A percentile compares a stretch with the other conserved stretches of the same genome.
phyloP scores from a whole-genome alignment of 2,113 vertebrate species.

The Tichodroma muraria region DNA sequence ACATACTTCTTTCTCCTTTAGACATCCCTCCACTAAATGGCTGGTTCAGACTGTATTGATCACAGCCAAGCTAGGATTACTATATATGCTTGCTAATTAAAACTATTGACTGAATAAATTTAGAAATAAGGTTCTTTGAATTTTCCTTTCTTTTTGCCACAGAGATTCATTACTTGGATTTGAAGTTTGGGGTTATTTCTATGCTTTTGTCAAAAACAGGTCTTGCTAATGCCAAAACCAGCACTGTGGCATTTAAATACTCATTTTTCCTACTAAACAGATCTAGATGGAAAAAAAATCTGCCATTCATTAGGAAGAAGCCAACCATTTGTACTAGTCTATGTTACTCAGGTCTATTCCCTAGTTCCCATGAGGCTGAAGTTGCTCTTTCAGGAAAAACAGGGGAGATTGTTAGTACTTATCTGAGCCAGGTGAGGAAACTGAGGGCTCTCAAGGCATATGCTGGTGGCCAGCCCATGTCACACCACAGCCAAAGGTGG shows the following conservation, averaged over 20 bases:
- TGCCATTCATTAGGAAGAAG: background rate
- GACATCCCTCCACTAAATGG: background rate
- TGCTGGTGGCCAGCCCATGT: background rate
- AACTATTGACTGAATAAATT: background rate
- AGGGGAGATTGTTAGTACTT: background rate
- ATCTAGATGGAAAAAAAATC: background rate
- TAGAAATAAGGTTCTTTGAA: background rate
- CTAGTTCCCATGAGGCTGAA: background rate
- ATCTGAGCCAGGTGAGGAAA: background rate
- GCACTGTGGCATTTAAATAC: background rate
- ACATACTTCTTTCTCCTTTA: background rate
- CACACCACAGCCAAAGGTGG: background rate
- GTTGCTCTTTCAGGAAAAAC: background rate
- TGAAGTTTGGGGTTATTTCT: background rate
- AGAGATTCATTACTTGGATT: background rate
- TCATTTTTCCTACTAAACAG: background rate
- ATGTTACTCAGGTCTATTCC: rapidly evolving
- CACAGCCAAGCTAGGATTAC: background rate
- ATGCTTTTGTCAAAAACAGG: background rate
- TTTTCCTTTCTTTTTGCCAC: background rate
- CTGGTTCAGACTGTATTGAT: background rate
- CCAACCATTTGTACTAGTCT: background rate
- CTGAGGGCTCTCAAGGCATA: rapidly evolving
- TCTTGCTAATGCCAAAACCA: background rate
- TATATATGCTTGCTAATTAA: background rate